A percentile compares a stretch with the other conserved stretches of the same genome.
These are phyloP conservation scores for Mustela lutreola DNA, from an alignment of 2,113 vertebrate genomes.

Conservation along the genomic window DNA sequence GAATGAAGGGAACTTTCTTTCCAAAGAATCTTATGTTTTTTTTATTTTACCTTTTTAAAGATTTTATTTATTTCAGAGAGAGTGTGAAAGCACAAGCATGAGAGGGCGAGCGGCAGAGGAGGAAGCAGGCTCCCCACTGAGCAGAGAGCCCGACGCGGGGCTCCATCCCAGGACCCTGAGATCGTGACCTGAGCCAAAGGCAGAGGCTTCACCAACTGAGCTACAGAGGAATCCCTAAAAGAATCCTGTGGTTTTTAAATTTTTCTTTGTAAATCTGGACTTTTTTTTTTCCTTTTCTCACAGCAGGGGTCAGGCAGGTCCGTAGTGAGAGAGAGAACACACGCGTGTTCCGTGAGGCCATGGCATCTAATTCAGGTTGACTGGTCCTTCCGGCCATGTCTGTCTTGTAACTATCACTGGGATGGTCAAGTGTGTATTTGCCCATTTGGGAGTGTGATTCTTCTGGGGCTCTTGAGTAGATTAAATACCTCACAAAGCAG, in stretches of 20 bases:
- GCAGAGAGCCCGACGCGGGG: fast-evolving
- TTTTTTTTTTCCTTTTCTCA: neutral
- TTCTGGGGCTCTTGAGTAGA: neutral
- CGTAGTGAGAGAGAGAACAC: neutral
- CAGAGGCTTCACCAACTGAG: neutral
- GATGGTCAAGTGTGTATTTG: neutral
- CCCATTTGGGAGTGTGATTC: too few species aligned
- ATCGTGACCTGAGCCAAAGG: too few species aligned
- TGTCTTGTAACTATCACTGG: too few species aligned
- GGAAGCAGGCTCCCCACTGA: neutral
- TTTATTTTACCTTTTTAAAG: neutral
- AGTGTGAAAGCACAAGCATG: neutral
- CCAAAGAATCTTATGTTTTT: neutral
- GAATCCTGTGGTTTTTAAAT: neutral
- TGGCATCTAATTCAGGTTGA: neutral
- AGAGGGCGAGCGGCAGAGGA: neutral
- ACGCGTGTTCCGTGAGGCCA: too few species aligned
- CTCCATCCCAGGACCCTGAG: neutral
- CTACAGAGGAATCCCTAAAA: neutral
- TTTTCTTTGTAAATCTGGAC: neutral
- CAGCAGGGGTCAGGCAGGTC: neutral
- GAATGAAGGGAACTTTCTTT: neutral
- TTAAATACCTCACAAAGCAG: too few species aligned
- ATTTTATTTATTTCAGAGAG: neutral
- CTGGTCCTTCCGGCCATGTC: neutral